Evolutionary conservation across 2,797 vertebrate species (phyloP), one percentile per base, ranked within the genome.

Genomic region (Salarias fasciatus): DNA sequence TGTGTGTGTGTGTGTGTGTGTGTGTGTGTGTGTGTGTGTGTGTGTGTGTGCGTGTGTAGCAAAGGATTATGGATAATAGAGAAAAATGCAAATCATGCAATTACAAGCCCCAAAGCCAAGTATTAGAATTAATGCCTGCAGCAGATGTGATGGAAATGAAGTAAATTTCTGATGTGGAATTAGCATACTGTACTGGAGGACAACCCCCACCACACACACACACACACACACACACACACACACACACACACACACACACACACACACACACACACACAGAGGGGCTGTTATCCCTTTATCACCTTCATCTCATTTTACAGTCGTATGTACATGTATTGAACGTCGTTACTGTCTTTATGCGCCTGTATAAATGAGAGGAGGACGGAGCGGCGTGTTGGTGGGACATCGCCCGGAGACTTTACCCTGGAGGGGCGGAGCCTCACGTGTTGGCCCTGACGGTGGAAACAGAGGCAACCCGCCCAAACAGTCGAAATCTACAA

Each of bases 11-110:
- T 40, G 42, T 40, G 54, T 58, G 35, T 53, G 50, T 47, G 42
- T 42, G 30, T 59, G 50, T 61, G 54, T 11, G 31, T 14, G 53
- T 36, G 53, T 30, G 29, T 49, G 29, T 38, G 37, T 35, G 33
- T 35, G 33, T 29, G 37, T 40, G 52, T 57, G 62, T 60, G 55
- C 38, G 47, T 63, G 61, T 56, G 50, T 59, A 45, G 71, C 50
- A 63, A n/a, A 72, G 72, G 82, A 86, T 86, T 83, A 80, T 81
- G 62, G 83, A 72, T 82, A 81, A 83, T 75, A 69, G 31, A 78
- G 79, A 83, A 75, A 86, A 83, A 90, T 89, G 86, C 84, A 88
- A 89, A 89, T 88, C 75, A 72, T 83, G 79, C 81, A 87, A 88
- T 88, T 85, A 85, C 74, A 85, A 84, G 79, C 77, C 79, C 67